Evolutionary conservation across 2,797 vertebrate species (phyloP).

Genomic region (Cynopterus sphinx): DNA sequence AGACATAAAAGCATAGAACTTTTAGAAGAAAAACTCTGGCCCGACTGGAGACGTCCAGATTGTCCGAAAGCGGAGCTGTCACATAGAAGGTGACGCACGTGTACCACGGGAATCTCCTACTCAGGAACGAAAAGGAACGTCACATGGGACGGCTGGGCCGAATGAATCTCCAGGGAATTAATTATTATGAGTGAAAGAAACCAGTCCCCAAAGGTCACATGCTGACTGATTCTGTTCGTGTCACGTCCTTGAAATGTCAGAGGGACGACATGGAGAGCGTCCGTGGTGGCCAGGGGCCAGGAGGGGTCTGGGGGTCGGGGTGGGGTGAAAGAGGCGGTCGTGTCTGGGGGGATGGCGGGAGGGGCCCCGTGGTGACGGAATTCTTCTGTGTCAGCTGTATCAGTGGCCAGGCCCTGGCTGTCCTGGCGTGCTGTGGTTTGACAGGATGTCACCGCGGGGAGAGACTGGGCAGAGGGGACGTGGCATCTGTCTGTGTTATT

Average conservation of each 20-base stretch:
- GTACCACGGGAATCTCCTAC: not conserved
- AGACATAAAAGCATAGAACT: not conserved
- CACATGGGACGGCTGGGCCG: not conserved
- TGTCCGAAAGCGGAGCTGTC: not conserved
- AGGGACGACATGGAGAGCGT: not conserved
- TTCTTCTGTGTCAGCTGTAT: not conserved
- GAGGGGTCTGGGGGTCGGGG: not conserved
- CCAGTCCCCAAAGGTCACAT: not conserved
- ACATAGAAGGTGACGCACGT: not conserved
- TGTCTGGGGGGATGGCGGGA: not conserved
- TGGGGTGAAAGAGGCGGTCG: not conserved
- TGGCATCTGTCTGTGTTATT: not conserved
- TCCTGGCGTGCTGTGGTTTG: not conserved
- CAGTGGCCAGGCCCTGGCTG: not conserved
- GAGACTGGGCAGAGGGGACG: not conserved
- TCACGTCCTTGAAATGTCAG: not conserved
- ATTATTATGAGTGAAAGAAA: not conserved
- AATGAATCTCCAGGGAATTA: conserved; percentile 1
- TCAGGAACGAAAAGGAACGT: not conserved
- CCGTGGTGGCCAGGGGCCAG: not conserved
- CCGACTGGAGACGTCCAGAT: not conserved
- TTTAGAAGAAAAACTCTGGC: not conserved
- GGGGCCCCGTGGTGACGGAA: not conserved
- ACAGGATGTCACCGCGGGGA: not conserved
- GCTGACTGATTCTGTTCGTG: not conserved